Base-by-base conservation (phyloP, 1,140 invertebrate species). In the Pissodes strobi region DNA sequence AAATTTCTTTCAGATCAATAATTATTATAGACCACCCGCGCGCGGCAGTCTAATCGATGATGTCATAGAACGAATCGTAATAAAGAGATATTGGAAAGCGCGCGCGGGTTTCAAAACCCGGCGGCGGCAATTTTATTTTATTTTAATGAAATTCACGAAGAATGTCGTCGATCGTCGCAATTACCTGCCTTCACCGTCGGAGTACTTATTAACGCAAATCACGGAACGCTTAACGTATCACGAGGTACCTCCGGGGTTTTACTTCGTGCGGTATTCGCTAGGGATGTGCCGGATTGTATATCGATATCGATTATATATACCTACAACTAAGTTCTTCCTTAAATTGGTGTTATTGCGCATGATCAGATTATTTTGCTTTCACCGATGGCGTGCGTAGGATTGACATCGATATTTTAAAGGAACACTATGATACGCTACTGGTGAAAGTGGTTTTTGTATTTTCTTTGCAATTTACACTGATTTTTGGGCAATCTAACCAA, bases 71-170 rank as follows among this genome's bases (percentile, higher is more conserved):
- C n/a, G 15, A 4, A 18, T 45, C 30, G 4, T 53, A 53, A 53
- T 53, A 17, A 53, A 53, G 51, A 34, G 34, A 23, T 53, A 53
- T 30, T 38, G 19, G 27, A 53, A 38, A 21, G 34, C 38, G 51
- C 13, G 19, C 9, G 27, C n/a, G n/a, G 18, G 18, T 5, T 30
- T 45, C 10, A 45, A 45, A 21, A 8, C 37, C 15, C 18, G 15
- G 18, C 18, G 34, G 13, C 30, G 27, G 51, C 38, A 30, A 53
- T 53, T 34, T 38, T 37, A 53, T 53, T 53, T 53, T n/a, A 53
- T 53, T 53, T 37, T 53, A 53, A 53, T 53, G 34, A 53, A 53
- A 53, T 53, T 53, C 34, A 53, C 21, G 27, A 53, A 53, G 51
- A 39, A 53, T 53, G 51, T 53, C 51, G 51, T 38, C 19, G 51